phyloP scores from a whole-genome alignment of 1,140 invertebrate species.

The Coenobita brevimanus region DNA sequence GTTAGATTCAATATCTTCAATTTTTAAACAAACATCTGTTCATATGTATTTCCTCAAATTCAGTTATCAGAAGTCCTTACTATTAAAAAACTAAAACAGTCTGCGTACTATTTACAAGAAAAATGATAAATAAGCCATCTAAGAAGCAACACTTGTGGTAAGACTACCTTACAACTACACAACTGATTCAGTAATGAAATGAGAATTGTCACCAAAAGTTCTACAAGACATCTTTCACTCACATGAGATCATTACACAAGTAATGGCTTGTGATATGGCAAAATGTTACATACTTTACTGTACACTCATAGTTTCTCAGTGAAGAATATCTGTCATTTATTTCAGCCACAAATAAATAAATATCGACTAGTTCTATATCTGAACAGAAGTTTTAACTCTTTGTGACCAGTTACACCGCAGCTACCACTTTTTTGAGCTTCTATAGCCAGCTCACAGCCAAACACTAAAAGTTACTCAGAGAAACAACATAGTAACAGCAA shows the following conservation, averaged over 20 bases:
- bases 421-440: constrained; percentile 64
- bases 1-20: constrained; percentile 50
- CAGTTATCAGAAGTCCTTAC: constrained; percentile 54
- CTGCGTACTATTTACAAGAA: constrained; percentile 64
- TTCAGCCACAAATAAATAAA: constrained; percentile 62
- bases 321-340: constrained; percentile 59
- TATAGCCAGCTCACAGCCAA: constrained; percentile 65
- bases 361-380: constrained; percentile 65
- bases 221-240: constrained; percentile 65
- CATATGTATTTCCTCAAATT: constrained; percentile 55
- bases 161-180: constrained; percentile 64
- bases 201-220: constrained; percentile 64
- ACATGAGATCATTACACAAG: constrained; percentile 64
- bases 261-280: constrained; percentile 65
- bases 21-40: constrained; percentile 50
- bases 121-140: constrained; percentile 64
- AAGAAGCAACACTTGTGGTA: constrained; percentile 64
- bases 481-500: constrained; percentile 62
- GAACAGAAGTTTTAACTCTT: constrained; percentile 64
- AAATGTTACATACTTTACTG: constrained; percentile 65
- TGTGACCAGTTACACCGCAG: constrained; percentile 63
- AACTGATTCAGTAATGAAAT: constrained; percentile 61
- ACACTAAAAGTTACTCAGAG: constrained; percentile 58
- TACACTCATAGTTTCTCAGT: constrained; percentile 59
- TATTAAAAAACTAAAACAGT: constrained; percentile 61